Evolutionary conservation across 2,113 vertebrate genomes (phyloP).

Genomic region (Myotis brandtii): DNA sequence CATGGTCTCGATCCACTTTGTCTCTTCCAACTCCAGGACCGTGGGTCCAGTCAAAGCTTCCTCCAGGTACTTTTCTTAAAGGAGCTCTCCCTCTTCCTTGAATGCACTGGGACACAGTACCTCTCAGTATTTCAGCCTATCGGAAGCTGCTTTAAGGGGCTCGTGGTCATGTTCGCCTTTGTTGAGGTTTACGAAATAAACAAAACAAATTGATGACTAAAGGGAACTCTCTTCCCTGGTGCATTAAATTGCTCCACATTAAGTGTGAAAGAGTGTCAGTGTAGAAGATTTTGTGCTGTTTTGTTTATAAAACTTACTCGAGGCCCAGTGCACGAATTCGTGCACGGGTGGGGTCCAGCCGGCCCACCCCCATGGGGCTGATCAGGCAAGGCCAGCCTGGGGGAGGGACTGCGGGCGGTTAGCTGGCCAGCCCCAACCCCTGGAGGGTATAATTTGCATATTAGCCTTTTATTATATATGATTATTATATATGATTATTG

Average conservation of each 20-base stretch:
- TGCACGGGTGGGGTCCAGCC: too few relatives aligned
- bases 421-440: too few relatives aligned
- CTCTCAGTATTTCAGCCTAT: neutral
- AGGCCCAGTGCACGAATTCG: too few relatives aligned
- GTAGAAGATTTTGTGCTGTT: neutral
- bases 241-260: neutral
- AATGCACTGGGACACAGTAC: neutral
- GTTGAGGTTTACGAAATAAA: constrained; percentile 33
- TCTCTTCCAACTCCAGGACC: neutral
- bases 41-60: neutral
- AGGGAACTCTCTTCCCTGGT: neutral
- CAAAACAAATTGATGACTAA: neutral
- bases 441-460: too few relatives aligned
- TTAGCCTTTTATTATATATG: too few relatives aligned
- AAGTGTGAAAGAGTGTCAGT: neutral
- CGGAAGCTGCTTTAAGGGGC: neutral
- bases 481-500: neutral
- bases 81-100: neutral
- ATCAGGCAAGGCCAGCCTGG: too few relatives aligned
- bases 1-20: neutral
- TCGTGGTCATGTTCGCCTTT: neutral
- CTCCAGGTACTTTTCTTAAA: neutral
- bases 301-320: neutral
- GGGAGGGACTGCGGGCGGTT: too few relatives aligned
- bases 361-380: too few relatives aligned